These are phyloP conservation scores for Sinocyclocheilus grahami DNA, from an alignment of 2,113 vertebrate genomes.

Conservation along the genomic window DNA sequence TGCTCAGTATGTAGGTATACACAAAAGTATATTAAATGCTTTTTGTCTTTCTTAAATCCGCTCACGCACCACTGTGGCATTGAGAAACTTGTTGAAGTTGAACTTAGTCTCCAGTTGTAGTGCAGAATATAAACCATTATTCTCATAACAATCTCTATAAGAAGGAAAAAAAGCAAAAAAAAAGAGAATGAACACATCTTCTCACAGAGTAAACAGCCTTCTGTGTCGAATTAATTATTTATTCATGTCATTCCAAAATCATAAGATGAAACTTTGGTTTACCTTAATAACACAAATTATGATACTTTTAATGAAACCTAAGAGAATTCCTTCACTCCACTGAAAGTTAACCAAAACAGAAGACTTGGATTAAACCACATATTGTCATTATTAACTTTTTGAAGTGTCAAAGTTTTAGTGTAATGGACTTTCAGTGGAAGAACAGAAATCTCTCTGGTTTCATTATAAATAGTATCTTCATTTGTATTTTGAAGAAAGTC, in stretches of 20 bases:
- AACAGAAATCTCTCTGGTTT: not conserved
- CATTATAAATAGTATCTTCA: not conserved
- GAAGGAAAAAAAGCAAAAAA: not conserved
- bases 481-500: not conserved
- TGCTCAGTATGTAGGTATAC: not conserved
- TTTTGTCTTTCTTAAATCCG: not conserved
- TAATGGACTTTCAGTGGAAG: not conserved
- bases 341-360: too few species aligned
- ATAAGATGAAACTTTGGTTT: too few species aligned
- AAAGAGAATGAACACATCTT: not conserved
- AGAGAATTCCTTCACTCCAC: not conserved
- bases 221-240: not conserved
- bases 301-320: not conserved
- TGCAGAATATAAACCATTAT: constrained; percentile 87
- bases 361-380: not conserved
- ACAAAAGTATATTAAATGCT: not conserved
- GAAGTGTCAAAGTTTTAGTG: not conserved
- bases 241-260: too few species aligned
- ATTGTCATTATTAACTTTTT: not conserved
- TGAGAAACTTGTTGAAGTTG: constrained; percentile 83
- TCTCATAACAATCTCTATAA: constrained; percentile 87
- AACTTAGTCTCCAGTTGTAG: constrained; percentile 87
- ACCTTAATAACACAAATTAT: not conserved
- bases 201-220: not conserved
- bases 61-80: constrained; percentile 80